Evolutionary conservation across 2,113 vertebrate species (phyloP), one percentile per base, ranked within the genome.

Genomic region (Tetrao urogallus): DNA sequence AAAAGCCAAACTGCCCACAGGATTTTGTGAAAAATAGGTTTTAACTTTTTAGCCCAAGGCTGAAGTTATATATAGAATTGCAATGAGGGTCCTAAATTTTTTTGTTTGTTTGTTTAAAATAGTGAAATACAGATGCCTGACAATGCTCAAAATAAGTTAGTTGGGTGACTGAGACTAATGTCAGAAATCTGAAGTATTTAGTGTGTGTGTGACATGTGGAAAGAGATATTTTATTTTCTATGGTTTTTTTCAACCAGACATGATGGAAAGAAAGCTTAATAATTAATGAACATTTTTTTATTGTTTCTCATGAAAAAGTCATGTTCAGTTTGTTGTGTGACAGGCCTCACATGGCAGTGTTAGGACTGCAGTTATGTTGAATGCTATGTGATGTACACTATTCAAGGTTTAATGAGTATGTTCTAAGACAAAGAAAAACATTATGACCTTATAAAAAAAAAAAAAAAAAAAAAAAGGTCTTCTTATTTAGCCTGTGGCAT

Each of bases 281-380:
- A 97, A 97, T 96, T 95, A 88, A 98, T 97, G 83, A 94, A 10
- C 18, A 42, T 77, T 88, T 97, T 97, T 94, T 93, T 95, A 95
- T 94, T 92, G 76, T 95, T 94, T 94, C 93, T 97, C 90, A 97
- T 97, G 83, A 97, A 98, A 97, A 96, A 96, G 85, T 96, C 94
- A 96, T 96, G 72, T 90, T 93, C 13, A 6, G 65, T 95, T 96
- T 95, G 92, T 92, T 92, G 87, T 56, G 52, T 86, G 93, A 92
- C 70, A 64, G 75, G 67, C 81, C 89, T 92, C 91, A 94, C 91
- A 69, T 15, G 64, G 89, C 81, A 57, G 36, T 42, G 76, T 81
- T 93, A 81, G 82, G 84, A 50, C 1, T 1, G 47, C 60, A 72
- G 67, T 93, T 96, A 8, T 66, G 40, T 63, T 20, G 28, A 87